phyloP scores from a whole-genome alignment of 2,113 vertebrate species.

The Leptobrachium leishanense region DNA sequence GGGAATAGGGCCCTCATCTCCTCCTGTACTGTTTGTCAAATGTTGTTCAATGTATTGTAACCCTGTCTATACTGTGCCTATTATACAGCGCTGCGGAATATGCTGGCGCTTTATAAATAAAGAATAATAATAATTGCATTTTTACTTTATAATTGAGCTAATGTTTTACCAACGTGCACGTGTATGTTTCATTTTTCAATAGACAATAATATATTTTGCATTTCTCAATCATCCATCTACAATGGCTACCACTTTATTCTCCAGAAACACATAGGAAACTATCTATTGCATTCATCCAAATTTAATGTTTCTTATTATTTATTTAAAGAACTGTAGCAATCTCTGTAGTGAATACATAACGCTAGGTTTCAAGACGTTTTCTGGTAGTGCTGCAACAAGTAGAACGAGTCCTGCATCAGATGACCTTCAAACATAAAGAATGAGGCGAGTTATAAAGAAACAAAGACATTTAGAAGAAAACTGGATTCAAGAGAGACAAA shows the following conservation, averaged over 20 bases:
- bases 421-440: conserved; percentile 22
- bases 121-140: no score
- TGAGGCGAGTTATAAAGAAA: neutral
- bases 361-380: conserved; percentile 21
- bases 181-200: no score
- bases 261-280: conserved; percentile 29
- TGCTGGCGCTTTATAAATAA: no score
- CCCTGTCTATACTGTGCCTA: no score
- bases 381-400: neutral
- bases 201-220: neutral
- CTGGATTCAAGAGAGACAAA: neutral
- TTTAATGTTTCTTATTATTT: conserved; percentile 30
- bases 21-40: no score
- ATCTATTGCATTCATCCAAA: conserved; percentile 38
- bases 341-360: conserved; percentile 13
- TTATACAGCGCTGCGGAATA: no score
- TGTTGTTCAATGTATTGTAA: no score
- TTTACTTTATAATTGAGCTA: no score
- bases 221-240: neutral
- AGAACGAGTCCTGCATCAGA: neutral
- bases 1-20: no score
- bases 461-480: neutral
- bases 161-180: no score
- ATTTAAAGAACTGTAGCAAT: conserved; percentile 27
- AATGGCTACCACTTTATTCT: neutral